A percentile compares a stretch with the other conserved stretches of the same genome.
These are phyloP conservation scores for Bembecia ichneumoniformis DNA, from an alignment of 2,888 invertebrate genomes.

Conservation along the genomic window DNA sequence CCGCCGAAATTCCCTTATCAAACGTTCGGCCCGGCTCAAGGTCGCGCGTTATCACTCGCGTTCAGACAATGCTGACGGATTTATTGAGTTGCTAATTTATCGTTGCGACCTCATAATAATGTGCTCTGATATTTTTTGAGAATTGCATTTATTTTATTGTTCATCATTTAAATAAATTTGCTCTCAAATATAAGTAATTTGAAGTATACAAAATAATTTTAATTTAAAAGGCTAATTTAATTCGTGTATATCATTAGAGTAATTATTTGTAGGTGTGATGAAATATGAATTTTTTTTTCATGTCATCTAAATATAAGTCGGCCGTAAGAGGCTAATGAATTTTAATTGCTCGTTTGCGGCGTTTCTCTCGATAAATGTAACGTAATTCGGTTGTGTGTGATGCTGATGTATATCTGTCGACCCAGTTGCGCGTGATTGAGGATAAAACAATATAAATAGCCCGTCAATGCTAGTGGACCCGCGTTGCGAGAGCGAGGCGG, in stretches of 20 bases:
- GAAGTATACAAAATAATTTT: too few relatives aligned
- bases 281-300: too few relatives aligned
- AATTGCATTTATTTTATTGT: too few relatives aligned
- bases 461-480: conserved; percentile 56
- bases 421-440: conserved; percentile 69
- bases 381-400: conserved; percentile 34
- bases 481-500: conserved; percentile 17
- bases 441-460: conserved; percentile 72
- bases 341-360: background rate
- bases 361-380: background rate
- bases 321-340: background rate
- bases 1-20: conserved; percentile 65
- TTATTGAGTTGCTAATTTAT: conserved; percentile 43
- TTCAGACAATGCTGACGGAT: conserved; percentile 42
- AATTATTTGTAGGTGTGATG: too few relatives aligned
- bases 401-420: conserved; percentile 48
- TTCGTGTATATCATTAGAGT: too few relatives aligned
- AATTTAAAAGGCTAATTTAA: too few relatives aligned
- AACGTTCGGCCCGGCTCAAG: conserved; percentile 52
- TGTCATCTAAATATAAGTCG: background rate
- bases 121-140: background rate
- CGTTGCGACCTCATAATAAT: conserved; percentile 6
- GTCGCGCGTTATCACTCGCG: conserved; percentile 55
- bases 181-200: too few relatives aligned
- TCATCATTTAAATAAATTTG: too few relatives aligned